phyloP scores from a whole-genome alignment of 2,888 invertebrate genomes.

The Osmoderma eremita region DNA sequence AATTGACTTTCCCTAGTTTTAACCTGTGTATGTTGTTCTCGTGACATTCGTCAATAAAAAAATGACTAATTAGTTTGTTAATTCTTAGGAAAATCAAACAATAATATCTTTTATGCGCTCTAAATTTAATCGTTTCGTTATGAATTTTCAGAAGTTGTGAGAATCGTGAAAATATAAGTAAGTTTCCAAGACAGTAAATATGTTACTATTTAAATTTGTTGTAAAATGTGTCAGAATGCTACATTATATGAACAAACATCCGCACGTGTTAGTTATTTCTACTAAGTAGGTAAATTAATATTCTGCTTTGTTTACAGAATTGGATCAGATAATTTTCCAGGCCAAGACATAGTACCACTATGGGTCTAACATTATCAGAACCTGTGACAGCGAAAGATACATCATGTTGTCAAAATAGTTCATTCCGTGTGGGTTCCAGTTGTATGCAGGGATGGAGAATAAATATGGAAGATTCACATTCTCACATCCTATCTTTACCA shows the following conservation, averaged over 20 bases:
- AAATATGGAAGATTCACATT: conserved; percentile 99
- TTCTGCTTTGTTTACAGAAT: conserved; percentile 12
- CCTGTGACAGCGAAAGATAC: conserved; percentile 93
- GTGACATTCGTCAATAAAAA: conserved; percentile 50
- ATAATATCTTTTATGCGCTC: conserved; percentile 43
- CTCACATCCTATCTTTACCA: conserved; percentile 90
- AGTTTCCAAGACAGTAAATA: conserved; percentile 35
- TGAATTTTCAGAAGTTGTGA: conserved; percentile 41
- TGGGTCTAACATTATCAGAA: conserved; percentile 98
- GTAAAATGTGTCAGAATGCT: conserved; percentile 43
- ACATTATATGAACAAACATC: conserved; percentile 8
- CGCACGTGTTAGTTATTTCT: background rate
- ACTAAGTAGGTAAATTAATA: conserved; percentile 29
- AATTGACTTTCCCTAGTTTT: conserved; percentile 42
- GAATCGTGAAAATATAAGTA: conserved; percentile 31
- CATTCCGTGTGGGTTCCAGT: conserved; percentile 88
- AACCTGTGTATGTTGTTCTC: conserved; percentile 47
- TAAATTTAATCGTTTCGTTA: conserved; percentile 44
- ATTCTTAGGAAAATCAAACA: conserved; percentile 46
- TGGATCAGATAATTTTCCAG: conserved; percentile 32
- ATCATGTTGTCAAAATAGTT: conserved; percentile 79
- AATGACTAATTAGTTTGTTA: conserved; percentile 49
- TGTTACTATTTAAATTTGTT: conserved; percentile 23
- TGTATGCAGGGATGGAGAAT: conserved; percentile 99
- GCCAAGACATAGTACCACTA: conserved; percentile 59